phyloP scores from a whole-genome alignment of 2,888 invertebrate genomes.

The Idaea straminata region DNA sequence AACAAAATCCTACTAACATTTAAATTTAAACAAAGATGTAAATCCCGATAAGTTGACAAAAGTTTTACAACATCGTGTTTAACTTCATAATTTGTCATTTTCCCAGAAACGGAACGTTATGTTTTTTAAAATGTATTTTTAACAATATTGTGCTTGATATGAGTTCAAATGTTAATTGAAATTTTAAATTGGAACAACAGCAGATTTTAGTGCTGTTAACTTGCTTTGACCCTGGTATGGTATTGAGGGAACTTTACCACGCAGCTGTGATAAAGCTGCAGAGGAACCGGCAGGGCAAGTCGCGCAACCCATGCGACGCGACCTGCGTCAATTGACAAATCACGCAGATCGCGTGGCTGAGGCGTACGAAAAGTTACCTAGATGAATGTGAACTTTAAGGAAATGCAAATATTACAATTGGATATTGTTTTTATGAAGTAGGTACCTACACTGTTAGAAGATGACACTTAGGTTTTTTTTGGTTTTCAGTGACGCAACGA shows the following conservation, averaged over 20 bases:
- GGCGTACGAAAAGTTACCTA: no score
- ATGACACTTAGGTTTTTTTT: not conserved
- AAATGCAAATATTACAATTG: no score
- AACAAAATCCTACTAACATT: slow-evolving; percentile 1
- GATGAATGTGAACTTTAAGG: no score
- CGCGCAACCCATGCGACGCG: no score
- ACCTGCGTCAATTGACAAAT: no score
- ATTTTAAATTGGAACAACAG: not conserved
- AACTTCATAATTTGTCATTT: slow-evolving; percentile 66
- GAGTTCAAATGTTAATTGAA: not conserved
- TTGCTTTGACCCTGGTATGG: no score
- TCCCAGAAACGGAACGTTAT: slow-evolving; percentile 60
- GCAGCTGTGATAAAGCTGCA: no score
- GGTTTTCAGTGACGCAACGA: not conserved
- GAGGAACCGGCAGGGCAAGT: no score
- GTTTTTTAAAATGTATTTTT: slow-evolving; percentile 35
- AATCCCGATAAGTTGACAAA: slow-evolving; percentile 23
- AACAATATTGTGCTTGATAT: not conserved
- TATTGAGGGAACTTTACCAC: no score
- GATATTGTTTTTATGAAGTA: not conserved
- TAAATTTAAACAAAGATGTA: slow-evolving; percentile 58
- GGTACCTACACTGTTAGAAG: not conserved
- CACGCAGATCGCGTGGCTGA: no score
- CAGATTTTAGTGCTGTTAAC: not conserved
- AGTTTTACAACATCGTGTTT: slow-evolving; percentile 44